Percentiles rank a stretch among this genome's conserved stretches.
Evolutionary conservation across 2,113 vertebrate species (phyloP).

Genomic region (human (Homo sapiens)): DNA sequence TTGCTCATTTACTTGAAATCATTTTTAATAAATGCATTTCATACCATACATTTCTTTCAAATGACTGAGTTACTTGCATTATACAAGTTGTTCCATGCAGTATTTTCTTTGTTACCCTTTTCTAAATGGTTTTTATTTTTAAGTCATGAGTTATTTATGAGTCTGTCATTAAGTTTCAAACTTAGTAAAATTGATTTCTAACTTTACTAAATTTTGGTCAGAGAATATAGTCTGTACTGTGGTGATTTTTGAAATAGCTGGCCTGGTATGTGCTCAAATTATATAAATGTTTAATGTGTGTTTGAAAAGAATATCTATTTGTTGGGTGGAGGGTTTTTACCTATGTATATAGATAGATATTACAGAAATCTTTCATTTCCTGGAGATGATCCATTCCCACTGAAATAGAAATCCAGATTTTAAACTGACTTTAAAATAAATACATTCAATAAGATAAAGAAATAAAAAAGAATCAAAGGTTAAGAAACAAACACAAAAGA

Average conservation of each 20-base stretch:
- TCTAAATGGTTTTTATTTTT: background rate
- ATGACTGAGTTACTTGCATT: background rate
- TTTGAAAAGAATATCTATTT: background rate
- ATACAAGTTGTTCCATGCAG: background rate
- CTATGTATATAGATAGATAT: background rate
- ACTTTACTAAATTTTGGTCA: conserved; percentile 5
- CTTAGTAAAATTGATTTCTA: background rate
- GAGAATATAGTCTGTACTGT: background rate
- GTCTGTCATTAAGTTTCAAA: conserved; percentile 8
- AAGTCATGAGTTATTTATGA: background rate
- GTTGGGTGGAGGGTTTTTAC: background rate
- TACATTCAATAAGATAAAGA: background rate
- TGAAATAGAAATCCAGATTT: background rate
- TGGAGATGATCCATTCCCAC: background rate
- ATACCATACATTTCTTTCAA: background rate
- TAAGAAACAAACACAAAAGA: background rate
- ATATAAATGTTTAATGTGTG: background rate
- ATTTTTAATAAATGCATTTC: background rate
- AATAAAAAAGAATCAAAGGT: background rate
- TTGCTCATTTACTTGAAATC: background rate
- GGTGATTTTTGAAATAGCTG: conserved; percentile 12
- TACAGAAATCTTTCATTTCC: background rate
- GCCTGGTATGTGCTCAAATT: too few relatives aligned
- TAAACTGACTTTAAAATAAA: conserved; percentile 38
- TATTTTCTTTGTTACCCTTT: background rate